Conservation (phyloP, 2,888 invertebrate genomes). For the Drosophila meridiana region DNA sequence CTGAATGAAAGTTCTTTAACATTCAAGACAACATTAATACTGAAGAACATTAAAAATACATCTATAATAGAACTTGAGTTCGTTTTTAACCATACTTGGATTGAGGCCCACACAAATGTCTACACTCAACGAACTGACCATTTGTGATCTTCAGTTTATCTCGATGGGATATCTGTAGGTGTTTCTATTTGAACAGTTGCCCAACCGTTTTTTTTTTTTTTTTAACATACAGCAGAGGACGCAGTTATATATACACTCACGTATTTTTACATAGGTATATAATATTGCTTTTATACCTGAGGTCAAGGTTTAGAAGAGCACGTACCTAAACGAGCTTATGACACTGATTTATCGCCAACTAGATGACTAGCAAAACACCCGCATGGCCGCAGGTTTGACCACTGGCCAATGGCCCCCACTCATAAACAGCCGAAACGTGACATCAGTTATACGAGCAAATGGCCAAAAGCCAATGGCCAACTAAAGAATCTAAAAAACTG, state of each 20-base stretch:
- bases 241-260: background rate
- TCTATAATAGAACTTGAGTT: background rate
- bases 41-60: background rate
- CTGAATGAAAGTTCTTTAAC: background rate
- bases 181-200: background rate
- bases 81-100: background rate
- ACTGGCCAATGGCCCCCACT: conserved; percentile 7
- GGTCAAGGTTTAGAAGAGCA: conserved; percentile 51
- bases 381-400: conserved; percentile 33
- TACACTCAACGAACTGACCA: background rate
- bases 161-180: background rate
- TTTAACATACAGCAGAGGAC: background rate
- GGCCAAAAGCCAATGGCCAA: conserved; percentile 45
- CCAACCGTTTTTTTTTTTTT: background rate
- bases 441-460: conserved; percentile 25
- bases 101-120: conserved; percentile 3
- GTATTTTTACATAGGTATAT: conserved; percentile 1
- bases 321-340: conserved; percentile 33
- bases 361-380: conserved; percentile 42
- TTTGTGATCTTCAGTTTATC: background rate
- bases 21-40: background rate
- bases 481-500: conserved; percentile 39
- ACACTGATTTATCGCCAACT: conserved; percentile 42
- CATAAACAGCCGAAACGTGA: conserved; percentile 43
- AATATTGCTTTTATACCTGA: conserved; percentile 26